phyloP scores from a whole-genome alignment of 2,888 invertebrate species.

The Trachelus stipa region DNA sequence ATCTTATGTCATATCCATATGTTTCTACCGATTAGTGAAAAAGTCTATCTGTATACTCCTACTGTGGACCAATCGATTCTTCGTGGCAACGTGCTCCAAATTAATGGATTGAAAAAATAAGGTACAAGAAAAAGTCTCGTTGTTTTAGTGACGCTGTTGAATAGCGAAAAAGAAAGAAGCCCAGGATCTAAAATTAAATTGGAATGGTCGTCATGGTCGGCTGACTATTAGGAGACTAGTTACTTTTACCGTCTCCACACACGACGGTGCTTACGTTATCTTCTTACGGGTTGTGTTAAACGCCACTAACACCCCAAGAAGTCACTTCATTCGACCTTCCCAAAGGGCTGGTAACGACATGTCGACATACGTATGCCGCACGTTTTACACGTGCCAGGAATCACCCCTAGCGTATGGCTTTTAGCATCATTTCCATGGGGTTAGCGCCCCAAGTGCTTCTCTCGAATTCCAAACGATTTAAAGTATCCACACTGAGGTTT shows the following conservation, averaged over 20 bases:
- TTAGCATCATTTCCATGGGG: not conserved
- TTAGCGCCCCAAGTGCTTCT: not conserved
- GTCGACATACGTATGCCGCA: constrained; percentile 10
- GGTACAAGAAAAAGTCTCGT: not conserved
- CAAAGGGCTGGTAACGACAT: constrained; percentile 6
- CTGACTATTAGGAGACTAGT: not conserved
- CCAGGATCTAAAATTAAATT: not conserved
- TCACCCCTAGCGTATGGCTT: not conserved
- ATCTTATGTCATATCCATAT: not conserved
- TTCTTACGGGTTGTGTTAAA: constrained; percentile 3
- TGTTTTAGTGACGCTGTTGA: not conserved
- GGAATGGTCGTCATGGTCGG: not conserved
- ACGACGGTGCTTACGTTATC: constrained; percentile 6
- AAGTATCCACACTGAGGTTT: not conserved
- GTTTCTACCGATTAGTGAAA: no score
- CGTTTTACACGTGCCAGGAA: constrained; percentile 3
- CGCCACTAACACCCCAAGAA: constrained; percentile 7
- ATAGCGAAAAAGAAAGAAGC: not conserved
- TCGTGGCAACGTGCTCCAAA: not conserved
- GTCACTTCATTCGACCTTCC: not conserved
- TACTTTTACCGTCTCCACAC: not conserved
- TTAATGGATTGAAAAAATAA: not conserved
- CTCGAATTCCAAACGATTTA: not conserved
- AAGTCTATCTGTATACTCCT: not conserved
- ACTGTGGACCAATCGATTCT: not conserved